Percentiles rank a stretch among this genome's conserved stretches.
Evolutionary conservation across 2,113 vertebrate species (phyloP).

Genomic region (Hemichromis elongatus): DNA sequence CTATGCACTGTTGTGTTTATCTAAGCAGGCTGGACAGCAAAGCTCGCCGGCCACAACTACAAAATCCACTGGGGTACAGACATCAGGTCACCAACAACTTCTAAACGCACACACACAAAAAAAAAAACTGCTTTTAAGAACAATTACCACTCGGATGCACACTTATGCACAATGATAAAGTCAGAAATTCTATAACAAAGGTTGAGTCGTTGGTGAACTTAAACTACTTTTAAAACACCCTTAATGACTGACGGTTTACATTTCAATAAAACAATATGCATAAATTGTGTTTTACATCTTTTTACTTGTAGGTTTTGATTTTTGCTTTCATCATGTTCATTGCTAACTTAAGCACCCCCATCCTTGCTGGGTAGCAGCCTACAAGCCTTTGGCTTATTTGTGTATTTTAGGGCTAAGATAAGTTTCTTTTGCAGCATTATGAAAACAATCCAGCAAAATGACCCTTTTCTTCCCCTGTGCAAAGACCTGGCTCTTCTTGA

Average conservation of each 20-base stretch:
- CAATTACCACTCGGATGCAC: neutral
- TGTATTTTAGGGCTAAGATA: neutral
- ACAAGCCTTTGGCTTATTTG: neutral
- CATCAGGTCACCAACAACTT: neutral
- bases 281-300: neutral
- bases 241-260: neutral
- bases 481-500: neutral
- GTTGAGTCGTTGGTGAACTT: too few relatives aligned
- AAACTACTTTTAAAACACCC: neutral
- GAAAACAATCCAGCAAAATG: neutral
- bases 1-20: constrained; percentile 9
- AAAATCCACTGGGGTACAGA: constrained; percentile 22
- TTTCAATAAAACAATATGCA: neutral
- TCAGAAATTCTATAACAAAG: neutral
- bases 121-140: neutral
- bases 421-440: neutral
- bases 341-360: neutral
- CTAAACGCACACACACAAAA: neutral
- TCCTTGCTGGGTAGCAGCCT: neutral
- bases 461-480: neutral
- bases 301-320: neutral
- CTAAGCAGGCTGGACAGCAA: constrained; percentile 13
- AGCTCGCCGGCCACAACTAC: constrained; percentile 1
- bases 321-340: neutral
- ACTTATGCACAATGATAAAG: neutral